Conservation (phyloP, 2,797 vertebrate species). For the Thalassophryne amazonica region DNA sequence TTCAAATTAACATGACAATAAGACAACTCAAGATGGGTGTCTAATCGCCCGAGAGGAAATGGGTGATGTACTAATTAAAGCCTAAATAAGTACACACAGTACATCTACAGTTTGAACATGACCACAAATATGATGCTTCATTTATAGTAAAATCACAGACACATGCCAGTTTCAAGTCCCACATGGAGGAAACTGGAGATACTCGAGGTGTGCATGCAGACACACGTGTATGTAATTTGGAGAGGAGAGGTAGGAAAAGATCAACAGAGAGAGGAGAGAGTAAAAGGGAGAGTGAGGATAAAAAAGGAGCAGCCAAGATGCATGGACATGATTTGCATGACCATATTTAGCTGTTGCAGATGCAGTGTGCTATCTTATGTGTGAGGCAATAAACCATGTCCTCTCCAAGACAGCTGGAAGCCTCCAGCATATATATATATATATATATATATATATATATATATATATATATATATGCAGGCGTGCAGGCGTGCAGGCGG, state of each 20-base stretch:
- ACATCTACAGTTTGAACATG: conserved; percentile 33
- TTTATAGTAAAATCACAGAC: conserved; percentile 38
- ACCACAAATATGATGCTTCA: conserved; percentile 35
- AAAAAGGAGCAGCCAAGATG: conserved; percentile 9
- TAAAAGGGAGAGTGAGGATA: conserved; percentile 10
- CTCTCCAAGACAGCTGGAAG: conserved; percentile 12
- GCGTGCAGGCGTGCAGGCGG: too few relatives aligned
- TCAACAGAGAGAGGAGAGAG: neutral
- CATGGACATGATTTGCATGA: conserved; percentile 38
- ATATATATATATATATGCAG: too few relatives aligned
- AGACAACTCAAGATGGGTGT: conserved; percentile 21
- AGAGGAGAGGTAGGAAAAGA: neutral
- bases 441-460: too few relatives aligned
- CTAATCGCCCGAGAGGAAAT: too few relatives aligned
- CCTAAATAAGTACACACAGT: conserved; percentile 66
- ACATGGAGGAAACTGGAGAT: conserved; percentile 6
- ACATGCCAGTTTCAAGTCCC: conserved; percentile 9
- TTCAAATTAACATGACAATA: conserved; percentile 31
- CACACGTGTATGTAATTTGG: neutral
- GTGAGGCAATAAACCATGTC: conserved; percentile 27
- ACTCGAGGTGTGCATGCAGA: neutral
- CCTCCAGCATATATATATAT: conserved; percentile 21
- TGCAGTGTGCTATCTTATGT: conserved; percentile 19
- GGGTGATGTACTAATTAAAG: conserved; percentile 74
- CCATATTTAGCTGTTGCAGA: conserved; percentile 33